phyloP scores from a whole-genome alignment of 2,888 invertebrate genomes.

The Mimachlamys varia region DNA sequence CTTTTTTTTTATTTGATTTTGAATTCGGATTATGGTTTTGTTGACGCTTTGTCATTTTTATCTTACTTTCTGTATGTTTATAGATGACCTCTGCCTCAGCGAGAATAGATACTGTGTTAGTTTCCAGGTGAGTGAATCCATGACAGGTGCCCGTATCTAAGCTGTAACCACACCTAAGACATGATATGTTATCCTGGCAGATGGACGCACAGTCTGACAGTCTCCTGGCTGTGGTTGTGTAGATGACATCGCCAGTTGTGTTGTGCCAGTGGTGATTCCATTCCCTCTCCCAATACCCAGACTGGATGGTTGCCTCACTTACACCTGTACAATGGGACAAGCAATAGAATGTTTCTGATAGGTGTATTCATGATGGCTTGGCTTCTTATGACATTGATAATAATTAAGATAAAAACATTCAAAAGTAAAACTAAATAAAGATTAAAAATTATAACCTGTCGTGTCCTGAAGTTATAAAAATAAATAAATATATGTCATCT shows the following conservation, averaged over 20 bases:
- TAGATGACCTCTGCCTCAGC: neutral
- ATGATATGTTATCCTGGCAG: neutral
- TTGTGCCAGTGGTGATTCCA: neutral
- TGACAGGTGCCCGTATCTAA: neutral
- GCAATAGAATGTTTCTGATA: no score
- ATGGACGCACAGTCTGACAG: neutral
- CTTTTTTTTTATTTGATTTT: no score
- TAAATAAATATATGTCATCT: no score
- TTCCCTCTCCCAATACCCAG: neutral
- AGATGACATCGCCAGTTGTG: neutral
- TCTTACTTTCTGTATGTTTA: neutral
- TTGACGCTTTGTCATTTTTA: no score
- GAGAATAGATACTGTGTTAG: neutral
- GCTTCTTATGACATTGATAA: no score
- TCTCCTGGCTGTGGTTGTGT: neutral
- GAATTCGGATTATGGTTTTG: no score
- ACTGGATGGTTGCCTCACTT: neutral
- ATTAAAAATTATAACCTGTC: no score
- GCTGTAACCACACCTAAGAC: neutral
- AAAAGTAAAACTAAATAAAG: no score
- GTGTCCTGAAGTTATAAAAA: no score
- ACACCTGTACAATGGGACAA: no score
- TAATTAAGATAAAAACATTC: no score
- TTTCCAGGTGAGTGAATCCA: neutral
- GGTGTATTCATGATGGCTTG: no score